Base-by-base conservation (phyloP, 2,113 vertebrate species). In the Theristicus caerulescens region DNA sequence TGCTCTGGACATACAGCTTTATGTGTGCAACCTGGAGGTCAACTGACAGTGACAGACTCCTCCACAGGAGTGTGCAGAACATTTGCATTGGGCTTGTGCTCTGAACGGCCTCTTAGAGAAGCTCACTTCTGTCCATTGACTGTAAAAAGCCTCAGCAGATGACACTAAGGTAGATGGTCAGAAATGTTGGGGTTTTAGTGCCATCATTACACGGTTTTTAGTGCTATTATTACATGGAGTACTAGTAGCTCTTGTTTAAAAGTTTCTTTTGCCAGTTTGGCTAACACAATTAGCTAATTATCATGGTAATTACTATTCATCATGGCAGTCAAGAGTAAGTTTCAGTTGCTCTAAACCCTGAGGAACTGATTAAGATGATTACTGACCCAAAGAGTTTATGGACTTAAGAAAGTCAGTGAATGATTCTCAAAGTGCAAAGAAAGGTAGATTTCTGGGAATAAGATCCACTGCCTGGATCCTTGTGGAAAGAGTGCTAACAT, bases 41-140 rank as follows among this genome's bases (percentile, higher is more conserved):
- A 8, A 5, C 1, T 16, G 21, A 24, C 9, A 44, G 17, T 15
- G 11, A 32, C 15, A 88, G 49, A 31, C 20, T 82, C n/a, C 55
- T 64, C 17, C 40, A 47, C 20, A 31, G 32, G 24, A 27, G 1
- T 0, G 0, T 26, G 12, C 10, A 69, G 36, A 42, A 12, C 12
- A 49, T 36, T 52, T 71, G 4, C 14, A 17, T 10, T 44, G 36
- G 34, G 4, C 7, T 76, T 52, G 34, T 27, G 42, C 5, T 80
- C n/a, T 65, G 51, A 38, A 13, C 16, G 3, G 9, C 9, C 38
- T 58, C 20, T 61, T 34, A 36, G 40, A 66, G 34, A 65, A 67
- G 16, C 20, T 88, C 7, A 2, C 2, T 58, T 74, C 32, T 47
- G n/a, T 6, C 47, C n/a, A 16, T 14, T 34, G 17, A 16, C 27